Base-by-base conservation (phyloP, 2,888 invertebrate genomes). In the Drosophila robusta region DNA sequence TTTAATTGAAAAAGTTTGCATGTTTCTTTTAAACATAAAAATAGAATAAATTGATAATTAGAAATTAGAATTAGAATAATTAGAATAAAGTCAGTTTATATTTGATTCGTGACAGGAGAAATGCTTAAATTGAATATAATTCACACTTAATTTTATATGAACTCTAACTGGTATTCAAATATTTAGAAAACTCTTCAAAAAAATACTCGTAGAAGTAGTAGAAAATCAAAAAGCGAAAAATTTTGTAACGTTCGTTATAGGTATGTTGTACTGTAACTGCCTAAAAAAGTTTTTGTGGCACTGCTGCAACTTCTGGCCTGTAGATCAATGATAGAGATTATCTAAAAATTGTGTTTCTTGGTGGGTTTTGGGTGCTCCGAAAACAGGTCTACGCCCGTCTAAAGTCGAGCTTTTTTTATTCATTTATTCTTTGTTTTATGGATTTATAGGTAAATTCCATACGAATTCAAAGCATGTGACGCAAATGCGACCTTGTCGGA, bases 401-500 rank as follows among this genome's bases (percentile, higher is more conserved):
- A 4, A 41, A 41, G 39, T 38, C 4, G 2, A 7, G 38, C 11
- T 38, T 14, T 34, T 34, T 34, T 34, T 34, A 2, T 29, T 29
- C 29, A 9, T 3, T 9, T 29, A 9, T 34, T 34, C 12, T 34
- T 34, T 29, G 3, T 32, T 34, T 9, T 8, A 44, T 26, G 36
- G 26, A 2, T 44, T 24, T n/a, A 9, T 52, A n/a, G 55, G 42
- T 18, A 26, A 58, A 41, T 58, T 58, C 41, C 54, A 26, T 26
- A 11, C 22, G 12, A 47, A 34, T 32, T 32, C 11, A 22, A 32
- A 46, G 14, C 26, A n/a, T 47, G 61, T 47, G 62, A 26, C 62
- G 41, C 47, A 29, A 49, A 47, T 49, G 26, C 26, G 60, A 34
- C 62, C 60, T 42, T 36, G 62, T 34, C 60, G 5, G 60, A 34